These are phyloP conservation scores for Lysandra bellargus DNA, from an alignment of 2,888 invertebrate genomes.

Conservation along the genomic window DNA sequence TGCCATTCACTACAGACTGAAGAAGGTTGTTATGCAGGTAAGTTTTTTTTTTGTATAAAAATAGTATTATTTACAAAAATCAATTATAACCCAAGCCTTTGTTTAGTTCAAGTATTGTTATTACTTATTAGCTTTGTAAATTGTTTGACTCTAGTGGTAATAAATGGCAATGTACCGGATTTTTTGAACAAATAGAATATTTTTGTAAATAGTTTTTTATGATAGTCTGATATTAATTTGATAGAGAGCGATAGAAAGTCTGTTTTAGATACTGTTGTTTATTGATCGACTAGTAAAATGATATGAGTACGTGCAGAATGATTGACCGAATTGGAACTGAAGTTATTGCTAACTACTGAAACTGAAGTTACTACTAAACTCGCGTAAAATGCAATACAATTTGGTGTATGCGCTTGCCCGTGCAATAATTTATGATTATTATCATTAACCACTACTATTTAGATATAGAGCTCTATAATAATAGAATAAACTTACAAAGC, in stretches of 20 bases:
- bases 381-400: no score
- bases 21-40: neutral
- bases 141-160: neutral
- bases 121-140: neutral
- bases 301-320: no score
- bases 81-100: neutral
- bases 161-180: neutral
- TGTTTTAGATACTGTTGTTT: no score
- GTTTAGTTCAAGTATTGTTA: neutral
- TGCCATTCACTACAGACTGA: neutral
- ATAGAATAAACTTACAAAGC: conserved; percentile 79
- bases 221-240: no score
- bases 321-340: no score
- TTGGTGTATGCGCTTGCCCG: no score
- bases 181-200: neutral
- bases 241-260: no score
- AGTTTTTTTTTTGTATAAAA: neutral
- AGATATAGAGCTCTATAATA: neutral
- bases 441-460: no score
- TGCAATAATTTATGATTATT: no score
- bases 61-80: neutral
- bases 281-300: no score
- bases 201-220: neutral
- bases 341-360: no score
- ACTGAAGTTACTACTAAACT: no score